A percentile compares a stretch with the other conserved stretches of the same genome.
phyloP scores from a whole-genome alignment of 2,888 invertebrate genomes.

The Tricholauxania praeusta region DNA sequence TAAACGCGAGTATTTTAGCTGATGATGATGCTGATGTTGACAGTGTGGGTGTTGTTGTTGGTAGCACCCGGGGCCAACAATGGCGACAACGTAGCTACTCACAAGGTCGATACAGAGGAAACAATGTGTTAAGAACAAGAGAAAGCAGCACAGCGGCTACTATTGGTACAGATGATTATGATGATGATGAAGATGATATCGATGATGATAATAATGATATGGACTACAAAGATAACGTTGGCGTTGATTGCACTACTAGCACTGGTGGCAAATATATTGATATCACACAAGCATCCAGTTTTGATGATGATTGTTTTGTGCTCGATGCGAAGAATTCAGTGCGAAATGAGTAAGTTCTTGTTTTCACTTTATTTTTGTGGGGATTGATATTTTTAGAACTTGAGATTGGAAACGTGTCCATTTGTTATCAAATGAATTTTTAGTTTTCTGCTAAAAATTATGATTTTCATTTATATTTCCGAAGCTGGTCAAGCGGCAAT shows the following conservation, averaged over 20 bases:
- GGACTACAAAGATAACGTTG: conserved; percentile 23
- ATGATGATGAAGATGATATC: conserved; percentile 14
- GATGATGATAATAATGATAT: conserved; percentile 32
- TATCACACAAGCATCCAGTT: conserved; percentile 53
- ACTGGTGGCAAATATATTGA: conserved; percentile 33
- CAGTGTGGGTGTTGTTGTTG: conserved; percentile 1
- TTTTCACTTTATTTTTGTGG: neutral
- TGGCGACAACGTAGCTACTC: conserved; percentile 40
- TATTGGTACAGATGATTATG: conserved; percentile 23
- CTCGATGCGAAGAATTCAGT: conserved; percentile 48
- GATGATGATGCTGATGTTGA: neutral
- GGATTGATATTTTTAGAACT: neutral
- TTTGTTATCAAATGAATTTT: too few relatives aligned
- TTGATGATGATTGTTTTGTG: conserved; percentile 55
- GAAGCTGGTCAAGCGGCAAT: too few relatives aligned
- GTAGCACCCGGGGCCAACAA: conserved; percentile 17
- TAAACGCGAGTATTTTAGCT: neutral
- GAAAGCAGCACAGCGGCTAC: conserved; percentile 9
- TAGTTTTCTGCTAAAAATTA: too few relatives aligned
- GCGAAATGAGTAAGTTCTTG: conserved; percentile 61
- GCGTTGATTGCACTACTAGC: conserved; percentile 10
- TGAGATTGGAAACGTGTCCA: too few relatives aligned
- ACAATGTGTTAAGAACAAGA: conserved; percentile 12
- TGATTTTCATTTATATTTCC: too few relatives aligned
- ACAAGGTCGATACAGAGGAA: conserved; percentile 34